Conservation (phyloP, 2,797 vertebrate genomes). For the Craterocephalus amniculus region DNA sequence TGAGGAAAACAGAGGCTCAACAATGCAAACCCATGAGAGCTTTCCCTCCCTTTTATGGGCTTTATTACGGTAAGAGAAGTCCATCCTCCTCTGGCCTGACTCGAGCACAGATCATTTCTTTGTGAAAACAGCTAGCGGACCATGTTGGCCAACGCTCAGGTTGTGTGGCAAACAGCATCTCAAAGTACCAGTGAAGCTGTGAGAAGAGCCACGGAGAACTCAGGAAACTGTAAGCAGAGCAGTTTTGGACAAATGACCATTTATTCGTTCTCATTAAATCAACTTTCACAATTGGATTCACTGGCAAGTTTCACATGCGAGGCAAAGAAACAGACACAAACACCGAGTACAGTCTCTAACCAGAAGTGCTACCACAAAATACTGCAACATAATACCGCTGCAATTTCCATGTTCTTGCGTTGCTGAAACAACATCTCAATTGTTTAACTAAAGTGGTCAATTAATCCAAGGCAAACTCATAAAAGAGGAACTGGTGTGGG, state of each 20-base stretch:
- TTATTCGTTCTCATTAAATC: constrained; percentile 74
- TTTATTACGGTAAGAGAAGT: constrained; percentile 75
- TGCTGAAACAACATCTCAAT: constrained; percentile 74
- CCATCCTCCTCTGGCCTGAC: constrained; percentile 65
- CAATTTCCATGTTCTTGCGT: constrained; percentile 66
- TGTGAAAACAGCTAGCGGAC: constrained; percentile 79
- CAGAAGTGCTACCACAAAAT: constrained; percentile 60
- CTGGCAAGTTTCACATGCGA: constrained; percentile 39
- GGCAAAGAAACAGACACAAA: constrained; percentile 51
- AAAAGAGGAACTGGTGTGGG: constrained; percentile 71
- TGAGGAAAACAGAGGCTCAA: constrained; percentile 67
- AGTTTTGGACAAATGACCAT: constrained; percentile 67
- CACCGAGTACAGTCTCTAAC: constrained; percentile 43
- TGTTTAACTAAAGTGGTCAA: constrained; percentile 76
- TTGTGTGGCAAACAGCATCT: constrained; percentile 50
- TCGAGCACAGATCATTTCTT: constrained; percentile 78
- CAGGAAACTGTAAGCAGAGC: constrained; percentile 56
- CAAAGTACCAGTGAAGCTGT: constrained; percentile 52
- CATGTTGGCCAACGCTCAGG: constrained; percentile 52
- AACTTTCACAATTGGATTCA: constrained; percentile 64
- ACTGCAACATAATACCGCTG: constrained; percentile 62
- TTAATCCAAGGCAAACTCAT: constrained; percentile 72
- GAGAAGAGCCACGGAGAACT: constrained; percentile 56
- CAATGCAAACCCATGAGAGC: constrained; percentile 58
- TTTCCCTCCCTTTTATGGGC: constrained; percentile 65